These are phyloP conservation scores for Sebastiscus tertius DNA, from an alignment of 2,797 vertebrate genomes.

Conservation along the genomic window DNA sequence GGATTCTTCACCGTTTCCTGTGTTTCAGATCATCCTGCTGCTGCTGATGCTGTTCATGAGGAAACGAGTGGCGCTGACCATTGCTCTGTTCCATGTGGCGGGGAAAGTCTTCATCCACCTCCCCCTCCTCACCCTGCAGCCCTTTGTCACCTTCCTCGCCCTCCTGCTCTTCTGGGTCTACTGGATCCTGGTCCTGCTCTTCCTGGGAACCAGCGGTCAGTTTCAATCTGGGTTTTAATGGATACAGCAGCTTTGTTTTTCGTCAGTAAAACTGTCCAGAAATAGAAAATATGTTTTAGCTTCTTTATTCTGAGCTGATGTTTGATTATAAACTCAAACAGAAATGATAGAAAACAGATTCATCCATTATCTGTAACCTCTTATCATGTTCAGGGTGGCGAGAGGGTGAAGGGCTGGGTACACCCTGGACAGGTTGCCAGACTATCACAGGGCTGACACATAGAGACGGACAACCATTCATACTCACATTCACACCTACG, in stretches of 20 bases:
- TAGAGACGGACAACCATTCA: no score
- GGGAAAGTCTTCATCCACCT: constrained; percentile 97
- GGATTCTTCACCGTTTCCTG: not conserved
- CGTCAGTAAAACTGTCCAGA: no score
- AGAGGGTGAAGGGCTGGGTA: no score
- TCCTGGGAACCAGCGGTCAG: constrained; percentile 94
- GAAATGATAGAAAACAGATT: no score
- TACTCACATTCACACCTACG: no score
- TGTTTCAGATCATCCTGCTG: constrained; percentile 89
- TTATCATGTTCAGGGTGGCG: no score
- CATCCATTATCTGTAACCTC: no score
- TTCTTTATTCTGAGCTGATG: no score
- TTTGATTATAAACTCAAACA: no score
- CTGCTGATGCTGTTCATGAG: constrained; percentile 97
- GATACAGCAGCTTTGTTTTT: not conserved
- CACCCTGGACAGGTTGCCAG: no score
- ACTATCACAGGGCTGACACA: no score
- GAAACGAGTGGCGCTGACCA: constrained; percentile 94
- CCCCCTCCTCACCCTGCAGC: constrained; percentile 93
- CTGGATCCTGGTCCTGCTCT: constrained; percentile 94
- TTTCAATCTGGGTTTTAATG: not conserved
- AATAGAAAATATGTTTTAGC: no score
- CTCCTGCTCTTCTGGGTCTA: constrained; percentile 95
- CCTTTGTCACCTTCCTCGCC: constrained; percentile 95
- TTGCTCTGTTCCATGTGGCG: constrained; percentile 96